Evolutionary conservation across 2,113 vertebrate genomes (phyloP).

Genomic region (Planiliza haematocheilus): DNA sequence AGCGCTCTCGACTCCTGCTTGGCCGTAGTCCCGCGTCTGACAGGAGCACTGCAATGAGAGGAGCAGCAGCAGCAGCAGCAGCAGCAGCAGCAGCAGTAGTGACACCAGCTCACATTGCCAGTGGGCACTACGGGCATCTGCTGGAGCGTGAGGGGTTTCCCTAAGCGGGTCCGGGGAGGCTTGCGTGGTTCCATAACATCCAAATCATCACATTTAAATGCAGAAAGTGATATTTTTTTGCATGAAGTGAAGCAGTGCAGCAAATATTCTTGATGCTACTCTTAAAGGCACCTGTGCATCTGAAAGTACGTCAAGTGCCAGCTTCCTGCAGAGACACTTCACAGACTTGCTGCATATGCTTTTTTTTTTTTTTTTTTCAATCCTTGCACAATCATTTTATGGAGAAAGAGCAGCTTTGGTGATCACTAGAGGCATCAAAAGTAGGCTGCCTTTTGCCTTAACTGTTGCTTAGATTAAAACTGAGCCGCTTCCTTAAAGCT

Average conservation of each 20-base stretch:
- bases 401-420: slow-evolving; percentile 12
- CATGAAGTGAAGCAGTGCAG: not conserved
- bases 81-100: slow-evolving; percentile 14
- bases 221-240: too few species aligned
- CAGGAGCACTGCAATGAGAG: slow-evolving; percentile 59
- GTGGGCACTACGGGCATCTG: slow-evolving; percentile 49
- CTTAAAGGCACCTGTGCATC: too few species aligned
- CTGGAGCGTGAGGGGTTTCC: slow-evolving; percentile 43
- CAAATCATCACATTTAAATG: not conserved
- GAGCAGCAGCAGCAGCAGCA: slow-evolving; percentile 26
- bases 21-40: slow-evolving; percentile 63
- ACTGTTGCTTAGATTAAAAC: not conserved
- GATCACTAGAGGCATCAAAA: slow-evolving; percentile 27
- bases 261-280: not conserved
- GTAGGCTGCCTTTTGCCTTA: slow-evolving; percentile 3
- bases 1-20: slow-evolving; percentile 46
- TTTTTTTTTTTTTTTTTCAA: too few species aligned
- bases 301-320: not conserved
- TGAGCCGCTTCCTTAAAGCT: not conserved
- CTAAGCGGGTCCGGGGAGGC: slow-evolving; percentile 13
- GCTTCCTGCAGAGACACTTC: slow-evolving; percentile 3
- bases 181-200: not conserved
- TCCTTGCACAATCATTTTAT: slow-evolving; percentile 43
- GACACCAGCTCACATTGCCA: slow-evolving; percentile 57
- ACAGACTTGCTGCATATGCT: slow-evolving; percentile 38